Base-by-base conservation (phyloP, 2,888 invertebrate genomes). In the Odontocolon sp. region DNA sequence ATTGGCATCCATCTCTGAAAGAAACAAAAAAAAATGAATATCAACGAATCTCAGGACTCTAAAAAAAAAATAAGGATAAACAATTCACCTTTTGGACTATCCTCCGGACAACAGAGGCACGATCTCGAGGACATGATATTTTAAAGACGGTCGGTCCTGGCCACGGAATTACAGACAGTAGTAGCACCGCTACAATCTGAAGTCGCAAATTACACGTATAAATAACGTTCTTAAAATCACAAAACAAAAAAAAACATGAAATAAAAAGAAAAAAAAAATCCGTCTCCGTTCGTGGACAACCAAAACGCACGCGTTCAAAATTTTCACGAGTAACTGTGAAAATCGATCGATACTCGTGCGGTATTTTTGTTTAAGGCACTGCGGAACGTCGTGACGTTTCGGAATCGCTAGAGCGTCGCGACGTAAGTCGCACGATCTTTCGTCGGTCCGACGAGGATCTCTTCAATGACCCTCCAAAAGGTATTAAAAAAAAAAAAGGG, bases 71-170 rank as follows among this genome's bases (percentile, higher is more conserved):
- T 9, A 18, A 11, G 8, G 40, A 14, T 14, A 2, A 26, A 36
- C 16, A 11, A 18, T 40, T 84, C 87, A 92, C 92, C 91, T 95
- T 96, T 91, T 96, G 95, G 86, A 97, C 94, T 80, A 97, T 94
- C 91, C 96, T 96, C 87, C 96, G 93, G 80, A 97, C 97, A 84
- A 97, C 94, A 88, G 96, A 94, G 83, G 97, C 96, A 92, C 95
- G 96, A 93, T 96, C 96, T 93, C 96, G 94, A 85, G 96, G 96
- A 89, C 96, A 96, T 84, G 96, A 95, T 87, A 96, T 95, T 92
- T 95, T 96, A 94, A 96, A 95, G 83, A 96, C 94, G 83, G 95
- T 95, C 74, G 96, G 95, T 86, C 96, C 96, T 88, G 96, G 96
- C 96, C 96, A 96, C 91, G 96, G 96, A 91, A 96, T 95, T 90